These are phyloP conservation scores for Andrena hattorfiana DNA, from an alignment of 2,888 invertebrate species.

Conservation along the genomic window DNA sequence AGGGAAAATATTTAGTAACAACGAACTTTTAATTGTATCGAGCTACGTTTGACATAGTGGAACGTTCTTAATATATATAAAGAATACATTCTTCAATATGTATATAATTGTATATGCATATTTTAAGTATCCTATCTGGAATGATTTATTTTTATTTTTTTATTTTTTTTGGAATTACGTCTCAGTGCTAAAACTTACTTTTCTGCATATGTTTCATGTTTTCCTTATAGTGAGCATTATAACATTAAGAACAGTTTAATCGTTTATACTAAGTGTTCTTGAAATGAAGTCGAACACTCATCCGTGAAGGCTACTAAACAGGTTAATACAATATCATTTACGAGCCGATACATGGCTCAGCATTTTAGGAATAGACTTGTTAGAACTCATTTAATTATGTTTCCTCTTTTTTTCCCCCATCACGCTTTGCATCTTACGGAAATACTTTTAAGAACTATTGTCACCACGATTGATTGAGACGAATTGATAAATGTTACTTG, in stretches of 20 bases:
- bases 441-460: conserved; percentile 82
- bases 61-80: conserved; percentile 52
- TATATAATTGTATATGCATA: conserved; percentile 24
- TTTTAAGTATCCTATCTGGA: conserved; percentile 46
- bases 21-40: conserved; percentile 45
- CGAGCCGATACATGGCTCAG: conserved; percentile 71
- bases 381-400: conserved; percentile 54
- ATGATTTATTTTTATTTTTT: conserved; percentile 39
- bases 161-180: conserved; percentile 34
- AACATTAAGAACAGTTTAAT: conserved; percentile 43
- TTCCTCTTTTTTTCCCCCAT: conserved; percentile 57
- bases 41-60: conserved; percentile 39
- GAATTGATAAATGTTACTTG: conserved; percentile 70
- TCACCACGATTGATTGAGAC: conserved; percentile 83
- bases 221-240: conserved; percentile 51
- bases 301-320: conserved; percentile 71
- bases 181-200: conserved; percentile 43
- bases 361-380: conserved; percentile 73
- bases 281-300: conserved; percentile 72
- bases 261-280: conserved; percentile 44
- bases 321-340: conserved; percentile 76
- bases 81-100: conserved; percentile 43
- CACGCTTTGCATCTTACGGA: conserved; percentile 73
- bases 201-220: conserved; percentile 36
- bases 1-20: conserved; percentile 50